Conservation (phyloP, 2,797 vertebrate genomes). For the Dromococcyx pavoninus region DNA sequence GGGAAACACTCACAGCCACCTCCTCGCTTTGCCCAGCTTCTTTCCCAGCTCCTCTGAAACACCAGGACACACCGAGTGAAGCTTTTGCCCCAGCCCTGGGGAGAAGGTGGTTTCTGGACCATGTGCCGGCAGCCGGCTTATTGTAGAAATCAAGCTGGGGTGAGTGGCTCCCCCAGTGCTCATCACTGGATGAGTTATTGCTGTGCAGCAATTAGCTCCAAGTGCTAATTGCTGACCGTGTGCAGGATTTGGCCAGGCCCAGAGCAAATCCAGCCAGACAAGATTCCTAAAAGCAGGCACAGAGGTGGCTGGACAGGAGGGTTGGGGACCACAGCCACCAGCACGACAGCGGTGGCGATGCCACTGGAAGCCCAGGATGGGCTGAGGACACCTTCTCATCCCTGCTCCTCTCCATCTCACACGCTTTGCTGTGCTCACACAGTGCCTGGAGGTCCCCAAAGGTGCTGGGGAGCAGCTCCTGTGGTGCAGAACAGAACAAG, state of each 20-base stretch:
- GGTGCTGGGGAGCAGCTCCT: background rate
- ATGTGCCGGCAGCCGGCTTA: accelerated
- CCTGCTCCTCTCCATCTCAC: background rate
- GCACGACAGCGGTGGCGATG: background rate
- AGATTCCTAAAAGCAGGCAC: background rate
- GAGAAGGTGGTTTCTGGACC: accelerated
- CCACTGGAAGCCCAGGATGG: background rate
- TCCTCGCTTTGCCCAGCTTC: accelerated
- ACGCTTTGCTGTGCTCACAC: background rate
- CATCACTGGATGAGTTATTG: accelerated
- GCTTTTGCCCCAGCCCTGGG: accelerated
- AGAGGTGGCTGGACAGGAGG: background rate
- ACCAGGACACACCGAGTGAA: accelerated
- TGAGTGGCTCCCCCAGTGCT: accelerated
- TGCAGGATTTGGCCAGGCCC: background rate
- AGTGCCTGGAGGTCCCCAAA: background rate
- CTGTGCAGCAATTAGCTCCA: background rate
- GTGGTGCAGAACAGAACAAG: accelerated
- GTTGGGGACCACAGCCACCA: background rate
- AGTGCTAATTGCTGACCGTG: background rate
- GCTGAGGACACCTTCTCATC: too few species aligned
- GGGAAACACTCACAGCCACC: background rate
- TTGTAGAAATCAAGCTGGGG: accelerated
- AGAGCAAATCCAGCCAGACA: background rate
- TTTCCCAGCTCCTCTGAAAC: background rate